phyloP scores from a whole-genome alignment of 2,797 vertebrate genomes.

The Molossus alvarezi region DNA sequence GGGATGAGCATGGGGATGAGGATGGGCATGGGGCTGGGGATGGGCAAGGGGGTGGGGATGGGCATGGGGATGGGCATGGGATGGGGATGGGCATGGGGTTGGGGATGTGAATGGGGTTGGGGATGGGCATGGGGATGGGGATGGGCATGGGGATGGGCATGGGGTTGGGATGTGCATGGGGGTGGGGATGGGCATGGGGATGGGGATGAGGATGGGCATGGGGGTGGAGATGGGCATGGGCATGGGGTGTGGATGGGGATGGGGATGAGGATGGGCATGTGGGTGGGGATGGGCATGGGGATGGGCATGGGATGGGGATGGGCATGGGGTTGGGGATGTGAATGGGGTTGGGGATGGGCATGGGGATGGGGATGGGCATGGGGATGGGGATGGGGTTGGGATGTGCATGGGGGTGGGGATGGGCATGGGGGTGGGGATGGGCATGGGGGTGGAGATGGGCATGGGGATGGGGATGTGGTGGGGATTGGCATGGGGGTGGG shows the following conservation, averaged over 20 bases:
- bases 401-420: neutral
- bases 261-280: neutral
- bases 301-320: too few species aligned
- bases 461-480: neutral
- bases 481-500: neutral
- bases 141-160: too few species aligned
- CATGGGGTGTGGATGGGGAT: neutral
- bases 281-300: too few species aligned
- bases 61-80: too few species aligned
- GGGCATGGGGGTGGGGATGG: too few species aligned
- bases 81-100: neutral
- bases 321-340: too few species aligned
- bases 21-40: neutral
- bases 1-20: too few species aligned
- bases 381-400: too few species aligned
- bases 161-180: rapidly evolving
- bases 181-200: rapidly evolving
- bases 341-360: too few species aligned
- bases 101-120: neutral
- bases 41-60: neutral
- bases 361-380: too few species aligned
- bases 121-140: neutral
- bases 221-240: too few species aligned
- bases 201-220: neutral
- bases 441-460: too few species aligned